These are phyloP conservation scores for Micronycteris hirsuta DNA, from an alignment of 2,113 vertebrate species.

Conservation along the genomic window DNA sequence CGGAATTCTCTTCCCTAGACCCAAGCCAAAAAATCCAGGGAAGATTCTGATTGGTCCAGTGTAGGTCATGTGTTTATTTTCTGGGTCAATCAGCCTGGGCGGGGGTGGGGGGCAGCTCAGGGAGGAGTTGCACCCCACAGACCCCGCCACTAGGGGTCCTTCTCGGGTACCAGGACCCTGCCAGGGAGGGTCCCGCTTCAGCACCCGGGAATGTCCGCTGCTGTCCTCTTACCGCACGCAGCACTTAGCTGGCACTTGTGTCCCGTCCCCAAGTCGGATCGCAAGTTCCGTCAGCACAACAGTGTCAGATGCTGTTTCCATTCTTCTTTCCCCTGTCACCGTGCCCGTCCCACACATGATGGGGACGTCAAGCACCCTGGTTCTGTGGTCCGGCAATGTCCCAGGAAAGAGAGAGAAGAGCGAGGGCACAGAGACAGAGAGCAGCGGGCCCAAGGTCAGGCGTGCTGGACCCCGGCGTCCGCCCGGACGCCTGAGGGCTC, in stretches of 20 bases:
- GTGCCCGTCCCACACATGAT: not conserved
- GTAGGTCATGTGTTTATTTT: not conserved
- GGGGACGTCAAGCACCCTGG: not conserved
- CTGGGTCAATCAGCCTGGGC: not conserved
- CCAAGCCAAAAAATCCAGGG: not conserved
- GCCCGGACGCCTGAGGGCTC: not conserved
- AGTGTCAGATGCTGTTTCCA: not conserved
- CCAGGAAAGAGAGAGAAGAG: not conserved
- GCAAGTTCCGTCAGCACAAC: not conserved
- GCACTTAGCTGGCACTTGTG: not conserved
- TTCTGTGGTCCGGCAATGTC: not conserved
- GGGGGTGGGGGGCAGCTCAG: not conserved
- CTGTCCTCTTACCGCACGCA: not conserved
- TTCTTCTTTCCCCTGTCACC: not conserved
- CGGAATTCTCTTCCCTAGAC: not conserved
- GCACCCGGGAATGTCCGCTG: too few species aligned
- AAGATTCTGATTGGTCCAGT: not conserved
- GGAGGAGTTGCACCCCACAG: not conserved
- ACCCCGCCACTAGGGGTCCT: not conserved
- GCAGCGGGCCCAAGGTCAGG: not conserved
- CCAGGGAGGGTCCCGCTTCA: not conserved
- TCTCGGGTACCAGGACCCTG: accelerated
- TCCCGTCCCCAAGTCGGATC: not conserved
- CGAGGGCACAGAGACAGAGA: not conserved
- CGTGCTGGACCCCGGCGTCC: not conserved